Evolutionary conservation across 2,113 vertebrate species (phyloP).

Genomic region (Monarcha castaneiventris): DNA sequence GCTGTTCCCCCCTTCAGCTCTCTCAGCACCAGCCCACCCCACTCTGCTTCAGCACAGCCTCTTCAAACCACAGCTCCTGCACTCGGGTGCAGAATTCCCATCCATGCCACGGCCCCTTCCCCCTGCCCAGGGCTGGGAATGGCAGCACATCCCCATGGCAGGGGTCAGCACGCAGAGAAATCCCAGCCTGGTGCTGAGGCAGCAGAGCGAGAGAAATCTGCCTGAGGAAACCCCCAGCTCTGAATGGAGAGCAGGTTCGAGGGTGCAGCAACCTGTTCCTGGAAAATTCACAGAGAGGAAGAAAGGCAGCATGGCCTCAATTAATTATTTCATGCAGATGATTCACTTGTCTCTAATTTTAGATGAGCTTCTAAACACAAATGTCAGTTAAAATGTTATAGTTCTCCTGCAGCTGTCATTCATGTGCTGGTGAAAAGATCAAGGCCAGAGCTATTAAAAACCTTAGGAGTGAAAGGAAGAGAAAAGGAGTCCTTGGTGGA

Average conservation of each 20-base stretch:
- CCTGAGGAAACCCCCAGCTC: neutral
- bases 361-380: constrained; percentile 36
- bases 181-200: neutral
- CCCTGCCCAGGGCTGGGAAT: neutral
- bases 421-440: constrained; percentile 3
- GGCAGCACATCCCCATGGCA: fast-evolving
- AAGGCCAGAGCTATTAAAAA: constrained; percentile 24
- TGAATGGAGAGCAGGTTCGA: neutral
- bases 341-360: constrained; percentile 50
- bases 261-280: neutral
- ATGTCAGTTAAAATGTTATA: constrained; percentile 48
- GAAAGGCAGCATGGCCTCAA: neutral
- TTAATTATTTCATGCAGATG: constrained; percentile 23
- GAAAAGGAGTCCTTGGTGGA: neutral
- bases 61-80: neutral
- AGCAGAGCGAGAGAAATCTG: neutral
- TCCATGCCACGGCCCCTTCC: fast-evolving
- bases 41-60: neutral
- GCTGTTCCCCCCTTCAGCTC: neutral
- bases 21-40: neutral
- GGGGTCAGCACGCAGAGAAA: neutral
- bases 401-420: constrained; percentile 49
- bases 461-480: neutral
- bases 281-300: neutral
- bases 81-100: neutral